Evolutionary conservation across 2,113 vertebrate genomes (phyloP).

Genomic region (Cyphomyrus discorhynchus): DNA sequence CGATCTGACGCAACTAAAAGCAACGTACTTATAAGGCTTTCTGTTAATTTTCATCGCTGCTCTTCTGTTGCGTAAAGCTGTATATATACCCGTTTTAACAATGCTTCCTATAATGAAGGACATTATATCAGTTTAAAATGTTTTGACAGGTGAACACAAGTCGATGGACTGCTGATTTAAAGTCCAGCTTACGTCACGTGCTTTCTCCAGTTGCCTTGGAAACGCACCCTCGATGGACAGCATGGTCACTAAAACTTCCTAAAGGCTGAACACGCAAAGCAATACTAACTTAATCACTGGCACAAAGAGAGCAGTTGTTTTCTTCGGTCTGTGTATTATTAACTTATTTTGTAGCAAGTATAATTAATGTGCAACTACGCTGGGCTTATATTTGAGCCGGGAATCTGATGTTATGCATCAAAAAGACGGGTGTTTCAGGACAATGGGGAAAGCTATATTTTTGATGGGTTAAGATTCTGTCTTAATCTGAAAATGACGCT

Average conservation of each 20-base stretch:
- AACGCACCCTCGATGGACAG: slow-evolving; percentile 1
- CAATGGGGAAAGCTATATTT: background rate
- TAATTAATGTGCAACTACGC: background rate
- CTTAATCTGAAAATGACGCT: background rate
- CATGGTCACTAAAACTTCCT: background rate
- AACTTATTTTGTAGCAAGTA: slow-evolving; percentile 1
- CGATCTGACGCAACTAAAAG: background rate
- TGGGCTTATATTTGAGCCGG: background rate
- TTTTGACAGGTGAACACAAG: slow-evolving; percentile 35
- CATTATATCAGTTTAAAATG: background rate
- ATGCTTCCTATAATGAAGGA: background rate
- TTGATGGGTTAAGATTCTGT: background rate
- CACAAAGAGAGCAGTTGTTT: background rate
- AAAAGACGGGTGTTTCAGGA: background rate
- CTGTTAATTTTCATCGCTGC: background rate
- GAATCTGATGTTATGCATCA: background rate
- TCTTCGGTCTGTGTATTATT: background rate
- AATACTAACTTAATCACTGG: slow-evolving; percentile 6
- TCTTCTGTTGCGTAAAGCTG: background rate
- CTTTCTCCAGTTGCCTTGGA: slow-evolving; percentile 5
- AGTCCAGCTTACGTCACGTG: background rate
- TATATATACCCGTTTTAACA: background rate
- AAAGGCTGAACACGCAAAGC: background rate
- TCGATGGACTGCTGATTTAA: slow-evolving; percentile 18
- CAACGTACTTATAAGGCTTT: background rate